A percentile compares a stretch with the other conserved stretches of the same genome.
Conservation (phyloP, 1,140 invertebrate species). For the Nebria ingens region DNA sequence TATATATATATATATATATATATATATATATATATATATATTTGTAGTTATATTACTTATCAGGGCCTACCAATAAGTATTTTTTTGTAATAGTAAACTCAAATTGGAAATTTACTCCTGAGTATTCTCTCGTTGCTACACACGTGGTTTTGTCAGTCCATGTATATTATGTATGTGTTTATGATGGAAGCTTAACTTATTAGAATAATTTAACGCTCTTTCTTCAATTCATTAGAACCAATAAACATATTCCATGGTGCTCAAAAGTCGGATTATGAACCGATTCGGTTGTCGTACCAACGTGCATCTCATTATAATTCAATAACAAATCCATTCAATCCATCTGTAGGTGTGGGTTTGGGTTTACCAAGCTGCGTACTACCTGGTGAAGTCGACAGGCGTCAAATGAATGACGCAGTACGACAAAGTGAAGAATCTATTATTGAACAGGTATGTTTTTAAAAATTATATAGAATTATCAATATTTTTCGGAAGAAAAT, state of each 20-base stretch:
- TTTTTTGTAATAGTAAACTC: no score
- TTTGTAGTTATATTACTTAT: no score
- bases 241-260: constrained; percentile 83
- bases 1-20: no score
- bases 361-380: constrained; percentile 64
- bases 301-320: constrained; percentile 85
- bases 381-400: constrained; percentile 59
- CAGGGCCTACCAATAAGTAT: no score
- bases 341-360: constrained; percentile 75
- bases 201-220: no score
- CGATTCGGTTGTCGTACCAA: constrained; percentile 85
- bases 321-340: constrained; percentile 78
- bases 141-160: no score
- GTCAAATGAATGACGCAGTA: constrained; percentile 67
- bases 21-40: no score
- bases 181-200: no score
- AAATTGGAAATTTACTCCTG: no score
- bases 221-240: constrained; percentile 48
- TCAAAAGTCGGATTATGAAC: constrained; percentile 64
- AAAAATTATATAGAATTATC: constrained; percentile 8
- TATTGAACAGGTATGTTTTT: constrained; percentile 67
- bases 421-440: constrained; percentile 74
- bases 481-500: no score
- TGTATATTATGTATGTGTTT: no score
- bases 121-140: no score